Conservation (phyloP, 2,113 vertebrate genomes). For the Rissa tridactyla region DNA sequence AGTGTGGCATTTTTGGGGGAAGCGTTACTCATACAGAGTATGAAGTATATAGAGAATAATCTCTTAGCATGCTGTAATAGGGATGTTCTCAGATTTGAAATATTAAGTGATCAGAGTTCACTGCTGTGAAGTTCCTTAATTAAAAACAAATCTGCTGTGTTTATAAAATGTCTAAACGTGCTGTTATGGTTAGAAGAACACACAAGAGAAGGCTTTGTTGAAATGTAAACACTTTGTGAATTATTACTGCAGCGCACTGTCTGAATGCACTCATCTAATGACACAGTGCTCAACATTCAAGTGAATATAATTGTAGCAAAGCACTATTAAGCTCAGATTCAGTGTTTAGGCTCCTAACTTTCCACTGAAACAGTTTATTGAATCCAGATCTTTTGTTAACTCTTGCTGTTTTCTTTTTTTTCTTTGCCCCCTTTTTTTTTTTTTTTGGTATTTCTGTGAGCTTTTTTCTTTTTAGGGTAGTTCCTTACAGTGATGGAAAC, state of each 20-base stretch:
- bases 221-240: constrained; percentile 61
- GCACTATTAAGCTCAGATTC: constrained; percentile 11
- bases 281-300: constrained; percentile 15
- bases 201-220: constrained; percentile 49
- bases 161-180: constrained; percentile 50
- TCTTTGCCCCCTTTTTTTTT: background rate
- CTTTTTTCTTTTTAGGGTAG: background rate
- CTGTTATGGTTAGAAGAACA: constrained; percentile 45
- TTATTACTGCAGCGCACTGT: constrained; percentile 24
- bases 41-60: background rate
- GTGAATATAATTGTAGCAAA: constrained; percentile 15
- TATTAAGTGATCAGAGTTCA: constrained; percentile 45
- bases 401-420: background rate
- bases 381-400: background rate
- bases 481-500: background rate
- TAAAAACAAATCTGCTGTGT: constrained; percentile 55
- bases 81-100: background rate
- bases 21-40: background rate
- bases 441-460: background rate
- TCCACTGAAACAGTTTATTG: background rate
- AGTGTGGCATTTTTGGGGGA: background rate
- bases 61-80: background rate
- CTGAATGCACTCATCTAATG: constrained; percentile 30
- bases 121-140: constrained; percentile 58
- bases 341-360: constrained; percentile 5